These are phyloP conservation scores for Macropus fuliginosus DNA, from an alignment of 2,797 vertebrate genomes.

Conservation along the genomic window DNA sequence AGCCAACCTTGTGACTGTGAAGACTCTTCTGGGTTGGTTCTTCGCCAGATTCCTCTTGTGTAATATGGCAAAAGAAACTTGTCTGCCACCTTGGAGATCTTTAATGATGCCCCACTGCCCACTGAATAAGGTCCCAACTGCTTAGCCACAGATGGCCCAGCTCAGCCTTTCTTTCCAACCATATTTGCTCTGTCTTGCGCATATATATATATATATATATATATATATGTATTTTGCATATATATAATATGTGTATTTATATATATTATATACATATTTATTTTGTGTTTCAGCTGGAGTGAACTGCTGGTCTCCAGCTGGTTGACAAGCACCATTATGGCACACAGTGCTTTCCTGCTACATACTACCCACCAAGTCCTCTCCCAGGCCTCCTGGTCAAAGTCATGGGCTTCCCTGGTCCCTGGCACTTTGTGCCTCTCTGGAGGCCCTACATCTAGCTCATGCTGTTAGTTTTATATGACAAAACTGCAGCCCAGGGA, in stretches of 20 bases:
- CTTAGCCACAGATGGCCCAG: background rate
- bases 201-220: background rate
- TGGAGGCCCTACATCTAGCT: background rate
- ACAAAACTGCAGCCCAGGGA: background rate
- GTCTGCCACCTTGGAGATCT: background rate
- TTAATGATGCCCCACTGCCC: background rate
- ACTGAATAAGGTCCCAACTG: background rate
- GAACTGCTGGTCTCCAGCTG: background rate
- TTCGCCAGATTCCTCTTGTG: background rate
- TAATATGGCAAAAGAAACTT: background rate
- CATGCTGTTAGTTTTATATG: background rate
- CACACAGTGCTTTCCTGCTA: background rate
- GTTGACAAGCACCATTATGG: background rate
- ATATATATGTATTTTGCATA: too few relatives aligned
- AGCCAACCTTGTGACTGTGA: background rate
- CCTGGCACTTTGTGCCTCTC: background rate
- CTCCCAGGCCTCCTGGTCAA: background rate
- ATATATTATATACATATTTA: too few relatives aligned
- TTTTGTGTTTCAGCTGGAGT: background rate
- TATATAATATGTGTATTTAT: too few relatives aligned
- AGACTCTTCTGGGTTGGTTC: background rate
- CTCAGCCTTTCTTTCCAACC: background rate
- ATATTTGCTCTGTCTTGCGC: background rate
- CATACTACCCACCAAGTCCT: background rate
- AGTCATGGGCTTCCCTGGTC: background rate